Conservation (phyloP, 2,888 invertebrate species). For the Ormyrus labotus region DNA sequence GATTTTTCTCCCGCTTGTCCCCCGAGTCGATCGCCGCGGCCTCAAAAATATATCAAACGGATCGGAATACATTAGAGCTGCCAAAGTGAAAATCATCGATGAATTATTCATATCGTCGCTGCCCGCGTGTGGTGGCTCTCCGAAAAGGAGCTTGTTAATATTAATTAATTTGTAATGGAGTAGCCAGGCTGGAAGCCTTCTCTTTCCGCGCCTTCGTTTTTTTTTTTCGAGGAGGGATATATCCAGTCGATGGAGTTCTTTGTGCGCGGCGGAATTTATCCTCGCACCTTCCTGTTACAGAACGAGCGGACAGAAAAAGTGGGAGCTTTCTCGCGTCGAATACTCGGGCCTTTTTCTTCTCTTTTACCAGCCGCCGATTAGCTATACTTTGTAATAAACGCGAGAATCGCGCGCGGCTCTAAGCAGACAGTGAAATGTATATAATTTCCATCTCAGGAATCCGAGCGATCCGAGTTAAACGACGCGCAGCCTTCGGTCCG, state of each 20-base stretch:
- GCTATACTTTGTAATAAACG: no score
- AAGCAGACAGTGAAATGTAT: background rate
- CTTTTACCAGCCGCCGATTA: background rate
- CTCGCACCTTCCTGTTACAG: slow-evolving; percentile 18
- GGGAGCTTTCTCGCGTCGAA: background rate
- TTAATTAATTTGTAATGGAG: slow-evolving; percentile 46
- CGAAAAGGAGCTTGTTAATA: slow-evolving; percentile 36
- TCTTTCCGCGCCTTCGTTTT: background rate
- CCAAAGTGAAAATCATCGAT: slow-evolving; percentile 48
- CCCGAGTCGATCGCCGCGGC: slow-evolving; percentile 32
- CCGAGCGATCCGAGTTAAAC: slow-evolving; percentile 21
- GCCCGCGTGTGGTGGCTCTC: background rate
- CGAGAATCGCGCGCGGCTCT: no score
- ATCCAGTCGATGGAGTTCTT: slow-evolving; percentile 6
- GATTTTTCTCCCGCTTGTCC: slow-evolving; percentile 6
- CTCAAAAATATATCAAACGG: slow-evolving; percentile 45
- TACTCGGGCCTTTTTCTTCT: slow-evolving; percentile 7
- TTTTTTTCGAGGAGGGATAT: background rate
- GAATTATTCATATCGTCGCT: slow-evolving; percentile 44
- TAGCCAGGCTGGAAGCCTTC: background rate
- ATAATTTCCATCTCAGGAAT: slow-evolving; percentile 11
- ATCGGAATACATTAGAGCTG: slow-evolving; percentile 50
- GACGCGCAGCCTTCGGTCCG: slow-evolving; percentile 18
- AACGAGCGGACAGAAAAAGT: background rate
- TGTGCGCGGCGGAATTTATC: slow-evolving; percentile 1